These are phyloP conservation scores for Drosophila virilis DNA, from an alignment of 1,140 invertebrate genomes.

Conservation along the genomic window DNA sequence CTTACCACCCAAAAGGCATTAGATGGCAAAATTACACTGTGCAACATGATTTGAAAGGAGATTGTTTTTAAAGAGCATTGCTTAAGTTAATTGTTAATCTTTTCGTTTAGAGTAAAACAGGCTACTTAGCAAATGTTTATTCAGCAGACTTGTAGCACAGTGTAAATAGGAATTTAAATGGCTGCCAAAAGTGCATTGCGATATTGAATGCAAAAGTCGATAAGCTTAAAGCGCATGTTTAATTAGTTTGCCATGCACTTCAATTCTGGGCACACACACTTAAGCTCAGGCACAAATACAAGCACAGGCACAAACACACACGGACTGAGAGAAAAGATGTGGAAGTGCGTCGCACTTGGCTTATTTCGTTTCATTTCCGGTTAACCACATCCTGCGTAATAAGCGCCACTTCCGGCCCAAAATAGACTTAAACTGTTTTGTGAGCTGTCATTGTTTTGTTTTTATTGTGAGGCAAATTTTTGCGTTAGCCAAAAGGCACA, in stretches of 20 bases:
- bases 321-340: constrained; percentile 12
- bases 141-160: neutral
- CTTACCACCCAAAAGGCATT: constrained; percentile 27
- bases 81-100: too few species aligned
- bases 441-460: constrained; percentile 57
- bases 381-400: constrained; percentile 81
- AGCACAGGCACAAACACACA: constrained; percentile 4
- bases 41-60: neutral
- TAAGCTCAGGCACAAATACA: constrained; percentile 5
- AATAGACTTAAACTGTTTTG: constrained; percentile 73
- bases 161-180: constrained; percentile 7
- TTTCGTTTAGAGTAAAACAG: too few species aligned
- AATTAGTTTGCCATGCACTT: constrained; percentile 70
- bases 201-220: constrained; percentile 39
- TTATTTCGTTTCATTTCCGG: constrained; percentile 79
- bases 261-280: constrained; percentile 8
- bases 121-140: too few species aligned
- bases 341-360: constrained; percentile 66
- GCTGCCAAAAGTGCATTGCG: constrained; percentile 7
- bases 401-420: constrained; percentile 73
- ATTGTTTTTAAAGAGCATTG: neutral
- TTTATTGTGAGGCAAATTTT: constrained; percentile 77
- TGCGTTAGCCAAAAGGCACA: constrained; percentile 32
- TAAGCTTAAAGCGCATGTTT: constrained; percentile 56
- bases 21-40: constrained; percentile 55